A percentile compares a stretch with the other conserved stretches of the same genome.
Conservation (phyloP, 2,888 invertebrate genomes). For the Dynastes hyllus region DNA sequence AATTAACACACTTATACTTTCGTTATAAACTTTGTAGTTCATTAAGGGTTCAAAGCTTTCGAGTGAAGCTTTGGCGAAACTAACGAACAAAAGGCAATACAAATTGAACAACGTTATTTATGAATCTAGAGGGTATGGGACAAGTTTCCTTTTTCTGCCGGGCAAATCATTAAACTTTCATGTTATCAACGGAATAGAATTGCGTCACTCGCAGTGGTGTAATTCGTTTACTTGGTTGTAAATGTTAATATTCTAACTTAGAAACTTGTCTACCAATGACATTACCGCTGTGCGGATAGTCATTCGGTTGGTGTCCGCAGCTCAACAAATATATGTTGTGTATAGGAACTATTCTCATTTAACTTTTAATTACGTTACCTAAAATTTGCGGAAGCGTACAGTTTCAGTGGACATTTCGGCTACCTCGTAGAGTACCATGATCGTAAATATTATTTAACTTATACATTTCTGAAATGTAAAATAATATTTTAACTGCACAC, state of each 20-base stretch:
- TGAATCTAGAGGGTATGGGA: no score
- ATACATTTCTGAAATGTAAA: no score
- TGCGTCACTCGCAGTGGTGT: neutral
- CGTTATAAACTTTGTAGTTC: constrained; percentile 7
- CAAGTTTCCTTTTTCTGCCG: no score
- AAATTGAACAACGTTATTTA: constrained; percentile 2
- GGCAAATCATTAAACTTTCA: no score
- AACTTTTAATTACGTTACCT: constrained; percentile 15
- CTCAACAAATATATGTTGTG: neutral
- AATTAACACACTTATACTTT: neutral
- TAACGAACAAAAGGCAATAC: neutral
- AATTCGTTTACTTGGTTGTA: neutral
- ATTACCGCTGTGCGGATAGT: neutral
- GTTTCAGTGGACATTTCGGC: no score
- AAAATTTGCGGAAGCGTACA: neutral
- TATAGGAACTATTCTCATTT: constrained; percentile 5
- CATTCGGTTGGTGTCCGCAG: neutral
- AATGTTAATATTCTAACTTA: neutral
- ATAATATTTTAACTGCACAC: no score
- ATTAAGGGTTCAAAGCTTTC: constrained; percentile 3
- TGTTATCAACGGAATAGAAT: no score
- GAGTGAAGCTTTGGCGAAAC: neutral
- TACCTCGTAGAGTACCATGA: no score
- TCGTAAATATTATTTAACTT: no score
- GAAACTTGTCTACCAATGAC: neutral